Conservation (phyloP, 2,797 vertebrate genomes). For the Botia kubotai region DNA sequence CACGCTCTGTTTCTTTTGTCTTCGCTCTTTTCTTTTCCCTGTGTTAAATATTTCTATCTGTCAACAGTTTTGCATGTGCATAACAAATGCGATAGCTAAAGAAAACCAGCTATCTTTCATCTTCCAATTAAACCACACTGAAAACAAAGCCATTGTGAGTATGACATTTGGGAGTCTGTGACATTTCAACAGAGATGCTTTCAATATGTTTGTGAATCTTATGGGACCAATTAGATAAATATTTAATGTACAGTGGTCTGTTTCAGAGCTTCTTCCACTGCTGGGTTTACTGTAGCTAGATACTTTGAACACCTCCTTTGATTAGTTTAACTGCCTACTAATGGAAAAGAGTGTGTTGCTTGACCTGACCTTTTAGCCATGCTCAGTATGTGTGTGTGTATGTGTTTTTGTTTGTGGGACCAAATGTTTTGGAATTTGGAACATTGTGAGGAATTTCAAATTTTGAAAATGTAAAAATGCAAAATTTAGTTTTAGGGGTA, state of each 20-base stretch:
- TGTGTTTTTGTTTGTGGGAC: too few species aligned
- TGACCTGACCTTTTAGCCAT: neutral
- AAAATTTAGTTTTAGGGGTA: too few species aligned
- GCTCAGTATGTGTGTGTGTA: too few species aligned
- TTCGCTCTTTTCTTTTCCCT: too few species aligned
- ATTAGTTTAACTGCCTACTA: neutral
- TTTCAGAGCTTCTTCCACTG: conserved; percentile 67
- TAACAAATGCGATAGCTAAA: conserved; percentile 24
- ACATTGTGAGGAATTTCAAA: too few species aligned
- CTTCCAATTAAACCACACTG: conserved; percentile 81
- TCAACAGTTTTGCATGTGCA: conserved; percentile 18
- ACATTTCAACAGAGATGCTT: conserved; percentile 77
- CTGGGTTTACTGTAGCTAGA: conserved; percentile 58
- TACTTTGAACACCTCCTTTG: conserved; percentile 24
- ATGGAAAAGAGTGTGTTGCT: neutral
- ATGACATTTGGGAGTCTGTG: conserved; percentile 75
- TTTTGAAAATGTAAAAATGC: too few species aligned
- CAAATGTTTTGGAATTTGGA: too few species aligned
- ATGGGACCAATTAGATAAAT: conserved; percentile 81
- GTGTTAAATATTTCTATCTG: neutral
- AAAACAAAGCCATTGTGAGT: conserved; percentile 79
- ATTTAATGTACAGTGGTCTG: conserved; percentile 79
- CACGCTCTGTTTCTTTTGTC: too few species aligned
- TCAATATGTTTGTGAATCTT: conserved; percentile 76
- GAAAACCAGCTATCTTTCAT: conserved; percentile 73